A percentile compares a stretch with the other conserved stretches of the same genome.
phyloP scores from a whole-genome alignment of 1,140 invertebrate genomes.

The Drosophila dunni region DNA sequence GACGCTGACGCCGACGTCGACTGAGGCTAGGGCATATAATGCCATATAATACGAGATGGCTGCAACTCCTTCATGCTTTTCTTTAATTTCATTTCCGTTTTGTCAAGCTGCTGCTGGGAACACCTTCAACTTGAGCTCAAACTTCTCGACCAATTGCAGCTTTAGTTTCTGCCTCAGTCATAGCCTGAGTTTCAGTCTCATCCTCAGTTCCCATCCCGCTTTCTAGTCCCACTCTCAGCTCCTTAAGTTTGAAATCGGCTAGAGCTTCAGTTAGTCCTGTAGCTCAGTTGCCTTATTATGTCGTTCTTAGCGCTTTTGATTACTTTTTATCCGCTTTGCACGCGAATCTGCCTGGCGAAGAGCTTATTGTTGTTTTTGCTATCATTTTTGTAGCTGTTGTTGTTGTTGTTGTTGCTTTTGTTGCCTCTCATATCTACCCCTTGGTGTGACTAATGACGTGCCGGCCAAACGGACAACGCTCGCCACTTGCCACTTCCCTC shows the following conservation, averaged over 20 bases:
- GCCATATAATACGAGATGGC: slow-evolving; percentile 32
- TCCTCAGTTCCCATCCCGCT: not conserved
- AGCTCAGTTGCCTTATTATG: slow-evolving; percentile 76
- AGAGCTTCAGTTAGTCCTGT: slow-evolving; percentile 26
- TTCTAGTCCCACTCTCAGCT: not conserved
- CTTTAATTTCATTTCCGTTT: slow-evolving; percentile 77
- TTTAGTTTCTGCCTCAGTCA: not conserved
- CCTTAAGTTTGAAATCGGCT: not conserved
- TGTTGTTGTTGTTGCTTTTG: slow-evolving; percentile 31
- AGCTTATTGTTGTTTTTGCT: slow-evolving; percentile 31
- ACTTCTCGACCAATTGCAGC: not conserved
- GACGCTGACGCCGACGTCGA: slow-evolving; percentile 26
- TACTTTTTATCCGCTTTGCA: slow-evolving; percentile 79
- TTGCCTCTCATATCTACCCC: slow-evolving; percentile 60
- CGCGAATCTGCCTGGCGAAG: slow-evolving; percentile 63
- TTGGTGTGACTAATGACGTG: slow-evolving; percentile 77
- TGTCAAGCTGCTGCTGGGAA: slow-evolving; percentile 65
- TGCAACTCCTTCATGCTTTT: slow-evolving; percentile 61
- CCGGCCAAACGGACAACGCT: slow-evolving; percentile 61
- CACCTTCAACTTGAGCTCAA: slow-evolving; percentile 54
- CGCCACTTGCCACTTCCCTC: slow-evolving; percentile 32
- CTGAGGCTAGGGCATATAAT: slow-evolving; percentile 32
- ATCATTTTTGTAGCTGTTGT: slow-evolving; percentile 4
- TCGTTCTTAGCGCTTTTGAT: slow-evolving; percentile 83
- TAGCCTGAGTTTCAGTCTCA: not conserved